Conservation (phyloP, 2,797 vertebrate species). For the Acipenser oxyrinchus region DNA sequence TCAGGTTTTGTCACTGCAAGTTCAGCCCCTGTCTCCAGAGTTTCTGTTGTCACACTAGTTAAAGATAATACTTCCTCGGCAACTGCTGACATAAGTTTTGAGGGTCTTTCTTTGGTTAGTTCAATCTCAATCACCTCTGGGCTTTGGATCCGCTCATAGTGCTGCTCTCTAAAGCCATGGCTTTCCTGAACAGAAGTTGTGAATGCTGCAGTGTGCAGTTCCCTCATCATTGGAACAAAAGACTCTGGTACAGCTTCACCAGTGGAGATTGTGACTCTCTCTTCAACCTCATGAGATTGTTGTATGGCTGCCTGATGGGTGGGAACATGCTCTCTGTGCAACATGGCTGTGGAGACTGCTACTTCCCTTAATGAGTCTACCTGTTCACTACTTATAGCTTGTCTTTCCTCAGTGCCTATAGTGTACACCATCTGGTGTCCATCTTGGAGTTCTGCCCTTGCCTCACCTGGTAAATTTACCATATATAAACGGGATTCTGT, state of each 20-base stretch:
- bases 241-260: conserved; percentile 40
- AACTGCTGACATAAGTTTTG: conserved; percentile 52
- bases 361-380: conserved; percentile 50
- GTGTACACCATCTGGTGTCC: conserved; percentile 64
- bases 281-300: conserved; percentile 56
- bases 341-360: conserved; percentile 53
- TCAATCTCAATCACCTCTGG: conserved; percentile 51
- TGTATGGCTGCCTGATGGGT: conserved; percentile 63
- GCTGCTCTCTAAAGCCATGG: conserved; percentile 62
- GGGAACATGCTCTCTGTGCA: conserved; percentile 52
- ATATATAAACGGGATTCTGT: conserved; percentile 69
- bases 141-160: conserved; percentile 59
- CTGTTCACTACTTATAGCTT: conserved; percentile 60
- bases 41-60: conserved; percentile 43
- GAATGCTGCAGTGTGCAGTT: conserved; percentile 55
- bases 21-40: conserved; percentile 36
- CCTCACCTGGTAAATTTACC: conserved; percentile 65
- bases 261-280: conserved; percentile 46
- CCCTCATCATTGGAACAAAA: conserved; percentile 43
- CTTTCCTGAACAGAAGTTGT: conserved; percentile 60
- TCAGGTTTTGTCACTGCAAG: conserved; percentile 42
- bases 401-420: conserved; percentile 66
- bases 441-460: conserved; percentile 40
- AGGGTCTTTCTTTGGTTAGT: conserved; percentile 40
- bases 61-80: conserved; percentile 59